Evolutionary conservation across 2,797 vertebrate species (phyloP).

Genomic region (Antrozous pallidus): DNA sequence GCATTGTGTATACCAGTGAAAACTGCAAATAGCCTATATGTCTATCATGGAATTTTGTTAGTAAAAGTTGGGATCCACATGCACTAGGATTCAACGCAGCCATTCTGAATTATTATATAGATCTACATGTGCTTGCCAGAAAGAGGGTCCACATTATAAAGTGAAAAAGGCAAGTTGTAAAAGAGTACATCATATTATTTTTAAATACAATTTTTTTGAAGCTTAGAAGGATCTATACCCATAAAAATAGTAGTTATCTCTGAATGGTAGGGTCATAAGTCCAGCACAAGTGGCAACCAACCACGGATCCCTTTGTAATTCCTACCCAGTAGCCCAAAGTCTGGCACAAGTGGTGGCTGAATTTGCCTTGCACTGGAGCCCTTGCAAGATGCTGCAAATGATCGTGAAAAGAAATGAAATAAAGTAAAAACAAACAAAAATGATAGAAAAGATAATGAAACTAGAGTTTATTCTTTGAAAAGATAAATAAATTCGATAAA

Average conservation of each 20-base stretch:
- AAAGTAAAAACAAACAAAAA: background rate
- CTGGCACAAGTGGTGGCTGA: background rate
- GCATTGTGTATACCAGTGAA: background rate
- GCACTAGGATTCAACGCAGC: background rate
- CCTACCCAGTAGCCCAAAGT: background rate
- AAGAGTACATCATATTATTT: background rate
- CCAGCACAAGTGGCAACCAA: background rate
- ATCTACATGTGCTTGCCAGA: background rate
- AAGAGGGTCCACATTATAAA: background rate
- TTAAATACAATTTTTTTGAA: background rate
- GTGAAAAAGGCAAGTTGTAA: background rate
- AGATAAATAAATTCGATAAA: background rate
- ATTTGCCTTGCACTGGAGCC: background rate
- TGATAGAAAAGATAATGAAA: background rate
- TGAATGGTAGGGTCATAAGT: background rate
- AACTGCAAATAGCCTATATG: background rate
- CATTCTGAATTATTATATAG: background rate
- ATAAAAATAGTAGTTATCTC: background rate
- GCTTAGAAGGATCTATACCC: background rate
- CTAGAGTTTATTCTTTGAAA: background rate
- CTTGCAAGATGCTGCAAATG: background rate
- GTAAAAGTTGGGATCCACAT: background rate
- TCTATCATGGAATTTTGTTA: background rate
- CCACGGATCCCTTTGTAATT: background rate
- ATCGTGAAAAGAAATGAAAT: background rate